Conservation (phyloP, 2,113 vertebrate genomes). For the Cynocephalus volans region DNA sequence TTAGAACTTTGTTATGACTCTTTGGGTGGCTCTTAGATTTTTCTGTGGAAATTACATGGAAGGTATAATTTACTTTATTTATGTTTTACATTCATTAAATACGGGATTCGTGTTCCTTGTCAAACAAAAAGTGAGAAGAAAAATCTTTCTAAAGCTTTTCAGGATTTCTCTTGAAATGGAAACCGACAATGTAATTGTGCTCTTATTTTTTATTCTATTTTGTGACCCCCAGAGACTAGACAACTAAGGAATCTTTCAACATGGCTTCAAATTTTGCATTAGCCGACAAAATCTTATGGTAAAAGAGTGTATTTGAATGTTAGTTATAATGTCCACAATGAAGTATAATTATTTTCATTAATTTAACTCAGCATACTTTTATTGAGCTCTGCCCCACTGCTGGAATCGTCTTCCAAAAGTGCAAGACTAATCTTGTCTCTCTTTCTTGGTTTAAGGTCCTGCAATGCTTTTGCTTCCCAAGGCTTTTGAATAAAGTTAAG, state of each 20-base stretch:
- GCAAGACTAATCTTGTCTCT: not conserved
- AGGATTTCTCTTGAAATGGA: slow-evolving; percentile 26
- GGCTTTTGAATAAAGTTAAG: not conserved
- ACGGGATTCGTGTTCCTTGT: not conserved
- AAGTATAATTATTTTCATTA: not conserved
- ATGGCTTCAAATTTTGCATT: not conserved
- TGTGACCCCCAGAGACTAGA: not conserved
- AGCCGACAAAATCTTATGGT: not conserved
- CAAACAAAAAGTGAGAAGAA: not conserved
- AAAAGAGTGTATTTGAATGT: not conserved
- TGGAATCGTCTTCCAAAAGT: not conserved
- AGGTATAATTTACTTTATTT: slow-evolving; percentile 33
- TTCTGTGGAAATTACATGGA: not conserved
- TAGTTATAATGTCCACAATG: not conserved
- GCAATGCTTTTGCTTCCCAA: not conserved
- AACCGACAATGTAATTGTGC: not conserved
- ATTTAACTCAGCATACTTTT: not conserved
- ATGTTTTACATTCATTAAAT: not conserved
- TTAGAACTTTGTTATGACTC: slow-evolving; percentile 41
- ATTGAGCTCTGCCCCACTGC: not conserved
- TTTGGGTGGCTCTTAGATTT: not conserved
- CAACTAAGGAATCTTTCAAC: not conserved
- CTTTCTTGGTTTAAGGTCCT: not conserved
- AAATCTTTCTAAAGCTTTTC: not conserved
- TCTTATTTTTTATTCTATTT: not conserved